phyloP scores from a whole-genome alignment of 2,888 invertebrate species.

The Coronaproctus castanopsis region DNA sequence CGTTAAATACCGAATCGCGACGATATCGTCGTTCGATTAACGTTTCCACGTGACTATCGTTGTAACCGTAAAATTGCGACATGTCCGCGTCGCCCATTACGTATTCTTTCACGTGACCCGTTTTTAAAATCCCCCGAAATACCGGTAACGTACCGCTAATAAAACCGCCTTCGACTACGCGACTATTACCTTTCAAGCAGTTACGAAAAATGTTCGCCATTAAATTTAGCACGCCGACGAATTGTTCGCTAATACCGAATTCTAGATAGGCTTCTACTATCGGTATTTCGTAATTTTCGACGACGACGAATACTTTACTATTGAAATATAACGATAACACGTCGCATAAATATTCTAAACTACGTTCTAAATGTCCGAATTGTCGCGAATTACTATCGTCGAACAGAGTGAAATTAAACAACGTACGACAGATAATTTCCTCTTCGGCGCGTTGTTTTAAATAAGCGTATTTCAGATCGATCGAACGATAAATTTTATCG shows the following conservation, averaged over 20 bases:
- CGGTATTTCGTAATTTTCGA: background rate
- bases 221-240: background rate
- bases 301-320: background rate
- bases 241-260: background rate
- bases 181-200: background rate
- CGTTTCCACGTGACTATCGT: background rate
- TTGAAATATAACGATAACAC: background rate
- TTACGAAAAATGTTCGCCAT: background rate
- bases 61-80: background rate
- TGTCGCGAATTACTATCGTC: background rate
- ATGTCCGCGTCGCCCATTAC: background rate
- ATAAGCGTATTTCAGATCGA: background rate
- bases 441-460: background rate
- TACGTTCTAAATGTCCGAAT: background rate
- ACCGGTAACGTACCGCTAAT: background rate
- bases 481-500: background rate
- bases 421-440: background rate
- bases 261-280: background rate
- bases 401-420: no score
- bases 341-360: background rate
- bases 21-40: background rate
- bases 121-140: background rate
- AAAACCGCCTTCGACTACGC: background rate
- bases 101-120: background rate
- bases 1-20: background rate